Base-by-base conservation (phyloP, 37 sponge, comb jelly and placozoan genomes). In the Haliclona indistincta region DNA sequence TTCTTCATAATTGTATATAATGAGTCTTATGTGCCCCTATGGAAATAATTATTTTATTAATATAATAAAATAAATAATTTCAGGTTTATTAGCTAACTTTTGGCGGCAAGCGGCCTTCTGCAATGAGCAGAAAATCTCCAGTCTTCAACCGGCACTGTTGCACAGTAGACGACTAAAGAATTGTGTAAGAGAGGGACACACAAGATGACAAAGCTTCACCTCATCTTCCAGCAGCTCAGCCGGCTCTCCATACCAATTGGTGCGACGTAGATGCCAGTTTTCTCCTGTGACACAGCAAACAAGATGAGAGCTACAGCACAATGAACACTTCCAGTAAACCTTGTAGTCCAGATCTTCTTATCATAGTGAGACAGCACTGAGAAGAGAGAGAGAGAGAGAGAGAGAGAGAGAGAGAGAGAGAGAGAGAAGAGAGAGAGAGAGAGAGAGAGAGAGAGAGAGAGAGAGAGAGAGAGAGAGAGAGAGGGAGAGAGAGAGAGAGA, bases 201-300 rank as follows among this genome's bases (percentile, higher is more conserved):
- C 15, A 13, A 19, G 4, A 29, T 8, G 20, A 26, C 23, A 8
- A 15, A 41, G n/a, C 13, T 56, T 20, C 40, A 89, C 94, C 83
- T 93, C 94, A 81, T 89, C 90, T 1, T 94, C 90, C 22, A 94
- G 53, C 33, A 80, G 41, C 8, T 74, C 81, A 22, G 77, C 64
- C 33, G 79, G 80, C 56, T 94, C 94, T 26, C 94, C 90, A 70
- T 87, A 89, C 94, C 94, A 94, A 65, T 94, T 89, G 22, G 86
- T 89, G 51, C 49, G 81, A 0, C 84, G 44, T 23, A 94, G 45
- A 47, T 94, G 94, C 86, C 87, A 94, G 13, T 68, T 68, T 11
- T 73, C 53, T 19, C 87, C 92, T 91, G 54, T 38, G 56, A 20
- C 33, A 63, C 30, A 41, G 29, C 3, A 51, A 51, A 26, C 36